These are phyloP conservation scores for Nothocercus nigrocapillus DNA, from an alignment of 2,113 vertebrate genomes.

Conservation along the genomic window DNA sequence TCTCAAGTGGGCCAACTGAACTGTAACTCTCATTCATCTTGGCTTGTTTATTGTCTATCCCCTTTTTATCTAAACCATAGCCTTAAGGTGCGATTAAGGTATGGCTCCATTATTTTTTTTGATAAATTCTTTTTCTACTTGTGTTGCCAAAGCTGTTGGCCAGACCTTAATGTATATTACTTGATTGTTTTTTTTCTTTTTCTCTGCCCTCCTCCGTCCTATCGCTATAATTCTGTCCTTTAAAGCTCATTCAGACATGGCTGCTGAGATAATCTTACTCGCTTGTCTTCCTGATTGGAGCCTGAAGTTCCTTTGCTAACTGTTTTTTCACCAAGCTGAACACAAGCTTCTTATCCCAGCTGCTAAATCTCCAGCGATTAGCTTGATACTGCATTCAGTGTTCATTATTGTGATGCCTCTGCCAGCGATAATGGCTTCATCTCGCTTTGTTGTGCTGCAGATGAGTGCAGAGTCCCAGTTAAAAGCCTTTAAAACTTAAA, in stretches of 20 bases:
- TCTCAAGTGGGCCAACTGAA: neutral
- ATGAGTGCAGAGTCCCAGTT: neutral
- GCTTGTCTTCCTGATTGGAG: neutral
- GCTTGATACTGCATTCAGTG: neutral
- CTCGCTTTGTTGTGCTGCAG: neutral
- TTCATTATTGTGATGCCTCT: neutral
- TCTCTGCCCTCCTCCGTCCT: neutral
- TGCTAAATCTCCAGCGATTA: neutral
- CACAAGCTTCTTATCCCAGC: neutral
- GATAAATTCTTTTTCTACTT: neutral
- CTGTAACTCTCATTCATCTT: neutral
- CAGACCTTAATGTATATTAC: neutral
- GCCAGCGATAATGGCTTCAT: neutral
- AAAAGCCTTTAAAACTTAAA: neutral
- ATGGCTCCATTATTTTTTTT: neutral
- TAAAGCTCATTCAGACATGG: neutral
- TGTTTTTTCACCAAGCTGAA: neutral
- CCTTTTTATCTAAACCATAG: neutral
- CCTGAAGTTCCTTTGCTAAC: neutral
- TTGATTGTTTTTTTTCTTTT: neutral
- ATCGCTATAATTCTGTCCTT: neutral
- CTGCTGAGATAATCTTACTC: neutral
- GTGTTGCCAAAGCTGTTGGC: neutral
- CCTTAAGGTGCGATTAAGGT: neutral
- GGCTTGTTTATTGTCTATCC: neutral